Base-by-base conservation (phyloP, 2,888 invertebrate species). In the Scaptomyza polygonia region DNA sequence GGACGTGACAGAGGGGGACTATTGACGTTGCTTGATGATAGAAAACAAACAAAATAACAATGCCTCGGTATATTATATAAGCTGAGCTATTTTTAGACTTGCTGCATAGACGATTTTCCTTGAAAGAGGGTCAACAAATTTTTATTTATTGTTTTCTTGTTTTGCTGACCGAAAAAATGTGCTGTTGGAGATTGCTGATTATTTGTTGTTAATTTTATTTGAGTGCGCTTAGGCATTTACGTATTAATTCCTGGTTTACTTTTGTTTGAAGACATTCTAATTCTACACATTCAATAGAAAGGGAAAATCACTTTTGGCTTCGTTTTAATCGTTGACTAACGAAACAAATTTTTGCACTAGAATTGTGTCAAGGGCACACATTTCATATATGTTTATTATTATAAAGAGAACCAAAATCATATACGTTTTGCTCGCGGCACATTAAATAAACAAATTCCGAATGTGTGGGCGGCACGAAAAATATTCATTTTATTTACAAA, bases 291-390 rank as follows among this genome's bases (percentile, higher is more conserved):
- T 11, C 8, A 30, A 11, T 30, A 16, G 16, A 9, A 12, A 9
- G 32, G 16, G 18, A 34, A 14, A 42, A 52, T 47, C 16, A 18
- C 8, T 30, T 29, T 5, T 11, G 18, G 11, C n/a, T 34, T 8
- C n/a, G 29, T 27, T 49, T 39, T 7, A 9, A 6, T 16, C n/a
- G 9, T 5, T 36, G 44, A 34, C 16, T 25, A 7, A 59, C n/a
- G 36, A 40, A 11, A 5, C 11, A 49, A 43, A 57, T 55, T 36
- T 36, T 9, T 30, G 6, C 11, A 25, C 6, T 14, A 42, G 57
- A 75, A 70, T 59, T 62, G 58, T 69, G 75, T 77, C 75, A 75
- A 75, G 75, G 77, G 61, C 77, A n/a, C 30, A 32, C 44, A 51
- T 53, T 56, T 56, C 3, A 14, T 40, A 30, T 43, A 14, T 40